A percentile compares a stretch with the other conserved stretches of the same genome.
These are phyloP conservation scores for Papilio gigon DNA, from an alignment of 2,888 invertebrate genomes.

Conservation along the genomic window DNA sequence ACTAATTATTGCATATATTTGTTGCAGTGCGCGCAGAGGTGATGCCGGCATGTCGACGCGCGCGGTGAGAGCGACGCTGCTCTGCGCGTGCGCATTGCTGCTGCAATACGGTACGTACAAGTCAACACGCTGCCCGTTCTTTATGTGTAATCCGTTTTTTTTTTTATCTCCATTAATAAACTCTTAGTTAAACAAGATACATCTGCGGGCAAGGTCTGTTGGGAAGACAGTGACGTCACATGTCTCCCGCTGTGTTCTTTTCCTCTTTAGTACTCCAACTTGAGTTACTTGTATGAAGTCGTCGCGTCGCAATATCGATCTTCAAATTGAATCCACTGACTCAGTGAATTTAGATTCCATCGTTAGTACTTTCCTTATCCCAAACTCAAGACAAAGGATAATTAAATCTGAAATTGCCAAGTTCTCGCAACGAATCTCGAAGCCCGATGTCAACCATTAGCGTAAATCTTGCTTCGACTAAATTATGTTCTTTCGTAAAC, in stretches of 20 bases:
- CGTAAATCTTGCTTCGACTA: slow-evolving; percentile 18
- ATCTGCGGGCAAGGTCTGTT: too few species aligned
- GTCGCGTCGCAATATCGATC: background rate
- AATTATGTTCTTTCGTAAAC: slow-evolving; percentile 37
- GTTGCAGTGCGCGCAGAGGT: slow-evolving; percentile 70
- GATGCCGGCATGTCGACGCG: slow-evolving; percentile 72
- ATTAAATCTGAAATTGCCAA: slow-evolving; percentile 30
- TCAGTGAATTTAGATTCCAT: slow-evolving; percentile 1
- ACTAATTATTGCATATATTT: slow-evolving; percentile 45
- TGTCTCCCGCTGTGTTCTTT: too few species aligned
- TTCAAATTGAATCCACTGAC: slow-evolving; percentile 15
- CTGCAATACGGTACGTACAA: slow-evolving; percentile 62
- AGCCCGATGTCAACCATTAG: slow-evolving; percentile 21
- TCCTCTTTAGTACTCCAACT: too few species aligned
- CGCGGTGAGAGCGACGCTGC: slow-evolving; percentile 72
- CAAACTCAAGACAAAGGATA: slow-evolving; percentile 23
- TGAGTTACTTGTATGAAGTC: slow-evolving; percentile 6
- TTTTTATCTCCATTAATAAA: too few species aligned
- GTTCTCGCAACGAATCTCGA: slow-evolving; percentile 25
- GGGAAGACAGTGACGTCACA: too few species aligned
- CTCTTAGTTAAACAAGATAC: too few species aligned
- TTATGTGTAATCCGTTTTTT: too few species aligned
- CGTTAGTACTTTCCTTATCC: slow-evolving; percentile 20
- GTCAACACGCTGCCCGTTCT: too few species aligned
- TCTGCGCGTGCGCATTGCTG: slow-evolving; percentile 71